These are phyloP conservation scores for Phalloptychus januarius DNA, from an alignment of 2,797 vertebrate genomes.

Conservation along the genomic window DNA sequence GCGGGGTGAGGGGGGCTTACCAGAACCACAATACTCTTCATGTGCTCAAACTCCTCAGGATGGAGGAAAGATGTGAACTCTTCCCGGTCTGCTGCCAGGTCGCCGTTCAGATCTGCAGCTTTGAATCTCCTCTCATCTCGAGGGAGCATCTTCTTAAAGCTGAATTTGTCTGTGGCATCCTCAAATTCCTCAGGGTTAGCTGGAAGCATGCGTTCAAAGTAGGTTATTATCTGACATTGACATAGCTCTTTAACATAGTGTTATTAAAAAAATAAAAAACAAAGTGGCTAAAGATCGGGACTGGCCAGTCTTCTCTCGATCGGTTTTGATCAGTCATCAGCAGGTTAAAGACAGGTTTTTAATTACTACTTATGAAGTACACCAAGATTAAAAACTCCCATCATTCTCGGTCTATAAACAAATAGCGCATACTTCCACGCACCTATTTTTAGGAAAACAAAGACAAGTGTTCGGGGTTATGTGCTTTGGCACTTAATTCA, in stretches of 20 bases:
- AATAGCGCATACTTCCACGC: not conserved
- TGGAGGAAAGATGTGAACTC: conserved; percentile 98
- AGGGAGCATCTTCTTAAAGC: conserved; percentile 97
- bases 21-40: conserved; percentile 94
- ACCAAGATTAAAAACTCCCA: not conserved
- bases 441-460: not conserved
- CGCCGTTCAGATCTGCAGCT: conserved; percentile 86
- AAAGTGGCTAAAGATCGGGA: not conserved
- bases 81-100: conserved; percentile 87
- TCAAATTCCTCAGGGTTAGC: conserved; percentile 94
- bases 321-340: not conserved
- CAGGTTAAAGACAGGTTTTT: not conserved
- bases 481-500: not conserved
- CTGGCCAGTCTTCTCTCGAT: not conserved
- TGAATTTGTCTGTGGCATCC: conserved; percentile 90
- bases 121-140: conserved; percentile 94
- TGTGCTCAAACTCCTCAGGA: conserved; percentile 97
- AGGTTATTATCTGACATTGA: not conserved
- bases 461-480: not conserved
- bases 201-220: conserved; percentile 50
- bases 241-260: not conserved
- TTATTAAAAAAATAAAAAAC: not conserved
- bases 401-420: not conserved
- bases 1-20: conserved; percentile 79
- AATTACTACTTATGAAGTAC: not conserved